These are phyloP conservation scores for Myrmophylax atrothorax DNA, from an alignment of 2,113 vertebrate species.

Conservation along the genomic window DNA sequence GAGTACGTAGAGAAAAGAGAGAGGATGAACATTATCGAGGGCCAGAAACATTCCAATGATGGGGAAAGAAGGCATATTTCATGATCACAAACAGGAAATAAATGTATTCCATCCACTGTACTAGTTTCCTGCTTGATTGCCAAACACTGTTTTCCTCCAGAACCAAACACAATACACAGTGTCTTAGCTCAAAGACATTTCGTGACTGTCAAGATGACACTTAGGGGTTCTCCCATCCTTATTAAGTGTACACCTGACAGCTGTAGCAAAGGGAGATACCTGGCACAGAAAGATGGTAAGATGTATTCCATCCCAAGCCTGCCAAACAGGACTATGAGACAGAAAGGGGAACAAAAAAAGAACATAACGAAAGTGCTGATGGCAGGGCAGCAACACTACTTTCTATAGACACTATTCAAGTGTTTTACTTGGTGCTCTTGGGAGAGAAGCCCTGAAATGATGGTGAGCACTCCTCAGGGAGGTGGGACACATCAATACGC, in stretches of 20 bases:
- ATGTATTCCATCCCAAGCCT: background rate
- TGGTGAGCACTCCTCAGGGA: background rate
- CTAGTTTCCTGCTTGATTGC: slow-evolving; percentile 1
- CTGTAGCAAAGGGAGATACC: background rate
- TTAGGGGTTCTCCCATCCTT: background rate
- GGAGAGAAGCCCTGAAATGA: background rate
- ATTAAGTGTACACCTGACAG: background rate
- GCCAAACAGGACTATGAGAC: background rate
- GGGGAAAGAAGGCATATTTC: background rate
- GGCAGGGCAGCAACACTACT: background rate
- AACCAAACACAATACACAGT: background rate
- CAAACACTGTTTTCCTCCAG: background rate
- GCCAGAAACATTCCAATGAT: background rate
- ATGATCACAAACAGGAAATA: slow-evolving; percentile 23
- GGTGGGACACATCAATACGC: background rate
- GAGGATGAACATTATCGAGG: background rate
- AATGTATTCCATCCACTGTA: background rate
- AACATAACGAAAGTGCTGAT: background rate
- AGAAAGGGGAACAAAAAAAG: background rate
- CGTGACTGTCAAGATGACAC: background rate
- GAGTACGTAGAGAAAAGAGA: background rate
- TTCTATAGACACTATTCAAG: background rate
- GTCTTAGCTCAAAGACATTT: background rate
- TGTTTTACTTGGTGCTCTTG: background rate
- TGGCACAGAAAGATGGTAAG: background rate